A percentile compares a stretch with the other conserved stretches of the same genome.
Conservation (phyloP, 1,140 invertebrate species). For the Sycophaga agraensis region DNA sequence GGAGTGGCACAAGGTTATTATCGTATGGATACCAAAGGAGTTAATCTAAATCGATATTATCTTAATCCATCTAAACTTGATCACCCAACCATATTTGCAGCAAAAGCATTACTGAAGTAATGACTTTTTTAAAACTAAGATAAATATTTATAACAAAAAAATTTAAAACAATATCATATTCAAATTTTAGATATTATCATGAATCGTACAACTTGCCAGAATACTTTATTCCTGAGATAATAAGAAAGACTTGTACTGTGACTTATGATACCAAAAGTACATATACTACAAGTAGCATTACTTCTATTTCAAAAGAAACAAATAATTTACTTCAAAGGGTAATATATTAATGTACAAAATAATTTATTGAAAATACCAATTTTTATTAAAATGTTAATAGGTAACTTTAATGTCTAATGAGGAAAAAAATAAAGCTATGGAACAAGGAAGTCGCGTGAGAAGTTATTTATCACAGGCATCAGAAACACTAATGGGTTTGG, state of each 20-base stretch:
- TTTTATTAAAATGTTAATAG: conserved; percentile 32
- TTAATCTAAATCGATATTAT: conserved; percentile 89
- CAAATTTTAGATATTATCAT: conserved; percentile 61
- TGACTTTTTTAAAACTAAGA: conserved; percentile 7
- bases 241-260: conserved; percentile 34
- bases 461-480: conserved; percentile 1
- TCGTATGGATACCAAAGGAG: conserved; percentile 83
- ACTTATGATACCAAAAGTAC: conserved; percentile 27
- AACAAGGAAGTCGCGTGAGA: conserved; percentile 4
- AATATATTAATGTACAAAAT: conserved; percentile 12
- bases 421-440: conserved; percentile 41
- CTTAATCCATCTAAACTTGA: conserved; percentile 71
- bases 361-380: neutral
- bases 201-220: conserved; percentile 56
- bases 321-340: conserved; percentile 48
- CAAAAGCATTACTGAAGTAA: conserved; percentile 74
- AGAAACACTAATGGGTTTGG: conserved; percentile 16
- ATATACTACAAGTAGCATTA: conserved; percentile 10
- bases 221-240: conserved; percentile 34
- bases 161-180: neutral
- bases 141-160: neutral
- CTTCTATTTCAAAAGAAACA: conserved; percentile 44
- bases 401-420: conserved; percentile 56
- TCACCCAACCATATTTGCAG: conserved; percentile 83
- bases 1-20: conserved; percentile 89